These are phyloP conservation scores for Hyperoplus lanceolatus DNA, from an alignment of 2,797 vertebrate genomes.

Conservation along the genomic window DNA sequence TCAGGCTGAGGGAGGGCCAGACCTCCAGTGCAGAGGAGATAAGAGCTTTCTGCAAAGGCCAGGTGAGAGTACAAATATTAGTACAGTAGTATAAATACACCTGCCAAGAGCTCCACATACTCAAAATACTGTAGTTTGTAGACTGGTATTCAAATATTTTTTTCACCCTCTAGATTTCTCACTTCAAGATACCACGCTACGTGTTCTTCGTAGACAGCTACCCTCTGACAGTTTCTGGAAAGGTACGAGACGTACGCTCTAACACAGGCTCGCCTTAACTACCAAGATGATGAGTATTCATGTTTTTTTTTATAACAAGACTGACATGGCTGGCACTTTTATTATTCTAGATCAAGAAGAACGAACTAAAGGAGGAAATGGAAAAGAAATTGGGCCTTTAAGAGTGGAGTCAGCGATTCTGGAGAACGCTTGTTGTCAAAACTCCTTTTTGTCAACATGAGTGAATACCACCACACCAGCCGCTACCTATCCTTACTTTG, in stretches of 20 bases:
- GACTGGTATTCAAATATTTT: background rate
- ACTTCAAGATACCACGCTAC: conserved; percentile 93
- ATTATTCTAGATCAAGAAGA: conserved; percentile 89
- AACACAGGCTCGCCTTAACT: background rate
- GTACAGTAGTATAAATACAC: no score
- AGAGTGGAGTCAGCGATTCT: background rate
- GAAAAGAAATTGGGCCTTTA: conserved; percentile 83
- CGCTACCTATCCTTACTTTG: no score
- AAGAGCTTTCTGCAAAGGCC: conserved; percentile 90
- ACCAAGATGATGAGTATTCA: background rate
- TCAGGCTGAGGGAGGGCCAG: conserved; percentile 82
- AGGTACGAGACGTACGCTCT: conserved; percentile 79
- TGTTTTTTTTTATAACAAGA: background rate
- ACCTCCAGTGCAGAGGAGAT: conserved; percentile 86
- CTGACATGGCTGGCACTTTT: conserved; percentile 4
- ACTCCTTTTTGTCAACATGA: no score
- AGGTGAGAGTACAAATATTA: conserved; percentile 88
- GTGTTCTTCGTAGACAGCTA: conserved; percentile 87
- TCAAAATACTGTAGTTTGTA: background rate
- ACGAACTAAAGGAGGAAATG: conserved; percentile 85
- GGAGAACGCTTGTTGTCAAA: background rate
- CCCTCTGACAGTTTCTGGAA: conserved; percentile 89
- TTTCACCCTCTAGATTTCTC: conserved; percentile 85
- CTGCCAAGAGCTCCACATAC: background rate
- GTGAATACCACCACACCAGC: no score